Evolutionary conservation across 1,140 invertebrate genomes (phyloP), one percentile per base, ranked within the genome.

Genomic region (Ephestia elutella): DNA sequence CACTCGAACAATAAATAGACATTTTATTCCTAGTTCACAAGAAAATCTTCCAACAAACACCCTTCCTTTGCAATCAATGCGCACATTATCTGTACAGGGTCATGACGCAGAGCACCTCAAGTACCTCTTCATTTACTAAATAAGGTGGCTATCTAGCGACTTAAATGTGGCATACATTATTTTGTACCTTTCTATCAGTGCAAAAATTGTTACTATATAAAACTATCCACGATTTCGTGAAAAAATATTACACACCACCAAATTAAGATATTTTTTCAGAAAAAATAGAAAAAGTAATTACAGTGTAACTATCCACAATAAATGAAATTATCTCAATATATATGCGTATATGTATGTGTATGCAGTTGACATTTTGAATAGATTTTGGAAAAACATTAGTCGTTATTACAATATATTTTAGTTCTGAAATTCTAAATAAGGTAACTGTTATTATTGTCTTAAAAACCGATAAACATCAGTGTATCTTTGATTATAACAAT

Each of bases 1-100:
- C 65, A 62, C 56, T 65, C 65, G 48, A 56, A 62, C 56, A 66
- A 65, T 70, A 66, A 64, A 70, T 66, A 66, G 32, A 66, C 65
- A 64, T 60, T 60, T 44, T 60, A 65, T 59, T 57, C 60, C 59
- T 70, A 70, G 48, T 66, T 66, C 51, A 62, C 61, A 61, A 61
- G 38, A 57, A 21, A 59, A 57, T 64, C 11, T 54, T 59, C 56
- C n/a, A n/a, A 38, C 59, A 58, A 56, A 54, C 57, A 65, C 20
- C 30, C 61, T 51, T 35, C 30, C 61, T 51, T 55, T 38, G 51
- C 56, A 57, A 35, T 54, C 60, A 49, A 58, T 56, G 56, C 59
- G 57, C 54, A 53, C 44, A 58, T 63, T 18, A 56, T 53, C 28
- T 65, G 51, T 54, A 18, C 48, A 62, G 19, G 62, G 65, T 58